These are phyloP conservation scores for Bombus superbus DNA, from an alignment of 1,140 invertebrate genomes.

Conservation along the genomic window DNA sequence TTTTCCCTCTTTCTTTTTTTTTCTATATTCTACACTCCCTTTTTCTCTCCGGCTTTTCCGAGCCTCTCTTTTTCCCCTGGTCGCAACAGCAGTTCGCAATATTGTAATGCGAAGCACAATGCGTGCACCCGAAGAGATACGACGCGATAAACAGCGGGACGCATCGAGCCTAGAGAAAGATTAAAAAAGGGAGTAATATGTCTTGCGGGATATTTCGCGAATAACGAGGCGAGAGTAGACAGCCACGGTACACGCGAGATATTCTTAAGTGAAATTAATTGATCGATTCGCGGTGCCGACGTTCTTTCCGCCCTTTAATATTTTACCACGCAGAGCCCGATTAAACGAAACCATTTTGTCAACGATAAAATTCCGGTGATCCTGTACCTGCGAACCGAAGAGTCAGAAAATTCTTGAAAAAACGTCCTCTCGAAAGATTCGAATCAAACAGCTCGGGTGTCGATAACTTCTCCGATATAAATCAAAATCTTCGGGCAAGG, in stretches of 20 bases:
- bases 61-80: conserved; percentile 19
- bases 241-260: background rate
- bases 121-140: conserved; percentile 57
- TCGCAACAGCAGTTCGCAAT: conserved; percentile 60
- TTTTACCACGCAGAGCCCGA: too few relatives aligned
- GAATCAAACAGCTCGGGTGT: background rate
- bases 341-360: too few relatives aligned
- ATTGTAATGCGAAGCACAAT: conserved; percentile 70
- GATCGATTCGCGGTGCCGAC: conserved; percentile 13
- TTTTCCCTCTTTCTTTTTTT: background rate
- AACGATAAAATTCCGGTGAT: too few relatives aligned
- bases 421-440: background rate
- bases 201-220: conserved; percentile 49
- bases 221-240: conserved; percentile 40
- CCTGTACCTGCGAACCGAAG: too few relatives aligned
- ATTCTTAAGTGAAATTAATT: conserved; percentile 45
- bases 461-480: background rate
- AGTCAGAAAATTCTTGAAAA: background rate
- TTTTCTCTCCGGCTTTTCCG: conserved; percentile 17
- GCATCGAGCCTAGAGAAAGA: conserved; percentile 49
- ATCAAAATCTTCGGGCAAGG: background rate
- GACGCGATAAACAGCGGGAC: conserved; percentile 50
- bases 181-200: conserved; percentile 63
- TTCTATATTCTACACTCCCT: conserved; percentile 27
- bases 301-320: background rate